Percentiles rank a stretch among this genome's conserved stretches.
phyloP scores from a whole-genome alignment of 2,888 invertebrate genomes.

The Tanytarsus gracilentus region DNA sequence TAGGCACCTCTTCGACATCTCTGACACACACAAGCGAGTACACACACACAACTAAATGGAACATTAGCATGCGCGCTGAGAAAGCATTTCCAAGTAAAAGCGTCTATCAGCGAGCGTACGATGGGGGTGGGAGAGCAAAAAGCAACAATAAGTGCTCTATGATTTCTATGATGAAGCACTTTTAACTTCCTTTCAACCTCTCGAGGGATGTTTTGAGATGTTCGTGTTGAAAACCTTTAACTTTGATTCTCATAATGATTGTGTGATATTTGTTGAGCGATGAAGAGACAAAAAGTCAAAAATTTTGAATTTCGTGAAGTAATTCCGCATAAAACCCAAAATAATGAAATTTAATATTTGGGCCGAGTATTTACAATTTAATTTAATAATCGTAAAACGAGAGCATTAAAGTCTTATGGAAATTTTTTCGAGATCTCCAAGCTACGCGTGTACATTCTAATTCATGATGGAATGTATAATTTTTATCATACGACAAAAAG shows the following conservation, averaged over 20 bases:
- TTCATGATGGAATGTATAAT: constrained; percentile 25
- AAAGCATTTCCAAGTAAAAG: constrained; percentile 6
- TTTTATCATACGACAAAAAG: constrained; percentile 5
- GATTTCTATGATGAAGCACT: constrained; percentile 23
- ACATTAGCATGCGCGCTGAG: constrained; percentile 20
- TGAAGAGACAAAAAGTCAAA: neutral
- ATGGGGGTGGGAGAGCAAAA: neutral
- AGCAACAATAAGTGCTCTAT: constrained; percentile 1
- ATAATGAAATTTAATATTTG: no score
- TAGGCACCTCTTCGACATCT: constrained; percentile 27
- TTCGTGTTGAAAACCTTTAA: neutral
- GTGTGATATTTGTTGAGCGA: no score
- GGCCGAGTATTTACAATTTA: no score
- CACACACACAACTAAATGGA: neutral
- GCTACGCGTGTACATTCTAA: neutral
- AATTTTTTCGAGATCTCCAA: constrained; percentile 5
- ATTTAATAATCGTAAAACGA: constrained; percentile 26
- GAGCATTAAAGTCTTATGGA: constrained; percentile 22
- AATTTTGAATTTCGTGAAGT: no score
- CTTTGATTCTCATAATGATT: no score
- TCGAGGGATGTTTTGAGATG: neutral
- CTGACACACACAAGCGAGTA: no score
- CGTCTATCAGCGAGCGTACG: constrained; percentile 13
- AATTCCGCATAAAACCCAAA: no score
- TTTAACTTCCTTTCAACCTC: constrained; percentile 6